phyloP scores from a whole-genome alignment of 92 coral and sea anemone genomes.

The Pocillopora grandis region DNA sequence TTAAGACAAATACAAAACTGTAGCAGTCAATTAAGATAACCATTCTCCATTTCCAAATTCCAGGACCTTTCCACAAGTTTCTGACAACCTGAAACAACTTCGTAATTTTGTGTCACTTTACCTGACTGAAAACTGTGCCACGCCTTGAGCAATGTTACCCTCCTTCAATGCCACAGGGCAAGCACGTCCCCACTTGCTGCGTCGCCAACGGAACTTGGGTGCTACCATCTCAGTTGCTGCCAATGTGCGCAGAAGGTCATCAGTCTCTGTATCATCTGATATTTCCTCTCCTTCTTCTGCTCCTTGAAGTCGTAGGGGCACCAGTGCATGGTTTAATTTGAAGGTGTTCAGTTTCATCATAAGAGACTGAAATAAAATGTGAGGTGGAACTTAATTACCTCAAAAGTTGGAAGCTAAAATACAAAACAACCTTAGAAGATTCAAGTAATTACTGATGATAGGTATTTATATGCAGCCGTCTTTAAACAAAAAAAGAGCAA shows the following conservation, averaged over 20 bases:
- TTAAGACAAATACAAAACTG: no score
- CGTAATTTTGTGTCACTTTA: neutral
- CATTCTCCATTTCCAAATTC: no score
- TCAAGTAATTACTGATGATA: neutral
- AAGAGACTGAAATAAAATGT: slow-evolving; percentile 57
- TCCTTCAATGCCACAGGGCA: slow-evolving; percentile 89
- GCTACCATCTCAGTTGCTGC: slow-evolving; percentile 94
- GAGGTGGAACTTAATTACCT: neutral
- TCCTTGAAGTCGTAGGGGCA: slow-evolving; percentile 89
- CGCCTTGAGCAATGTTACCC: slow-evolving; percentile 82
- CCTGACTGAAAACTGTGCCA: slow-evolving; percentile 89
- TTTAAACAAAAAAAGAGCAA: no score
- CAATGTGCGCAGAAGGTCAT: slow-evolving; percentile 88
- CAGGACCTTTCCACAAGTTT: neutral
- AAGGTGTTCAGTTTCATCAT: slow-evolving; percentile 95
- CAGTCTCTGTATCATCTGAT: slow-evolving; percentile 91
- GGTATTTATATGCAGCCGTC: no score
- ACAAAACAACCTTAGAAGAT: neutral
- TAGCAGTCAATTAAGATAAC: no score
- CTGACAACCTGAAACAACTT: neutral
- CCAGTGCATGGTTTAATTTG: slow-evolving; percentile 88
- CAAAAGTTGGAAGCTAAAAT: neutral
- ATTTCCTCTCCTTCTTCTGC: slow-evolving; percentile 90
- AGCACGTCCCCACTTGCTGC: slow-evolving; percentile 85
- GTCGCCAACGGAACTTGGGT: slow-evolving; percentile 97